phyloP scores from a whole-genome alignment of 1,140 invertebrate genomes.

The Drosophila parvula region DNA sequence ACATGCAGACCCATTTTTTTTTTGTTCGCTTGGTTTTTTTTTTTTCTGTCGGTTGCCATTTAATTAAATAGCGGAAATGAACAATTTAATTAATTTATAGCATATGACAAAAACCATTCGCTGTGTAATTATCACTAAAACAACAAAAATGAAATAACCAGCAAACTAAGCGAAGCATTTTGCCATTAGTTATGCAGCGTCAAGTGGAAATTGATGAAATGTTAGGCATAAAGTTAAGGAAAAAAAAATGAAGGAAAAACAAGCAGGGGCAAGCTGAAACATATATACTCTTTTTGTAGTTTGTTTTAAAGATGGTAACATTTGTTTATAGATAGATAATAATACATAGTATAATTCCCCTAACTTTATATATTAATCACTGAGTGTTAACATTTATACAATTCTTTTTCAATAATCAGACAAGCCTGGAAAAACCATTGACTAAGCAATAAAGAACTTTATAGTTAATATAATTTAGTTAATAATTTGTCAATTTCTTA shows the following conservation, averaged over 20 bases:
- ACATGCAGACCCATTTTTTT: slow-evolving; percentile 15
- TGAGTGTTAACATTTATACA: too few species aligned
- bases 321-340: too few species aligned
- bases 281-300: neutral
- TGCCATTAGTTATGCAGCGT: slow-evolving; percentile 12
- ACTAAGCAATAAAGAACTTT: too few species aligned
- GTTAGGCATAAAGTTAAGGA: neutral
- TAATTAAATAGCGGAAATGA: slow-evolving; percentile 76
- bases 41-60: slow-evolving; percentile 28
- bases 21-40: neutral
- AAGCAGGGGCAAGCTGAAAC: neutral
- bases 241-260: neutral
- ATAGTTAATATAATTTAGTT: too few species aligned
- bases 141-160: slow-evolving; percentile 21
- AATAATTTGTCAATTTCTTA: too few species aligned
- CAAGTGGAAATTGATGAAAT: slow-evolving; percentile 10
- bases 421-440: too few species aligned
- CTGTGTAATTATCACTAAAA: slow-evolving; percentile 26
- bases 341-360: too few species aligned
- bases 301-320: neutral
- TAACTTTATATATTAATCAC: too few species aligned
- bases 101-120: slow-evolving; percentile 35
- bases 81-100: slow-evolving; percentile 75
- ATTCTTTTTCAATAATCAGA: too few species aligned
- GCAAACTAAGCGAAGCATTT: slow-evolving; percentile 20